phyloP scores from a whole-genome alignment of 2,888 invertebrate genomes.

The Lasioglossum marginatum region DNA sequence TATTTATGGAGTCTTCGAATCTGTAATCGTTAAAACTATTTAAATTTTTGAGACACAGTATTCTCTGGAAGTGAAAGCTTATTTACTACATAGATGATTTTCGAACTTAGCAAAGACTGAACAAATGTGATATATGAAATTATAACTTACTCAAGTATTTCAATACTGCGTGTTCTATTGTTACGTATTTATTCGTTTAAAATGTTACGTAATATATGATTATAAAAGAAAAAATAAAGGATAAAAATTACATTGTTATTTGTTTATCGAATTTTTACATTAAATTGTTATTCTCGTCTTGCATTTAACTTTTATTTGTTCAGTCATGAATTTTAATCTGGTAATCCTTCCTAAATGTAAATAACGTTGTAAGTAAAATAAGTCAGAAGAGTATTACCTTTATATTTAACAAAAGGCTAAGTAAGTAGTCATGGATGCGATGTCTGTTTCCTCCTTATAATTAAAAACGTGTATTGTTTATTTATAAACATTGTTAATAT shows the following conservation, averaged over 20 bases:
- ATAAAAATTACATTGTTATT: slow-evolving; percentile 24
- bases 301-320: slow-evolving; percentile 29
- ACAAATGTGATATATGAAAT: slow-evolving; percentile 62
- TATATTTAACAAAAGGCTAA: slow-evolving; percentile 24
- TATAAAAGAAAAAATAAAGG: not conserved
- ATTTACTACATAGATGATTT: slow-evolving; percentile 33
- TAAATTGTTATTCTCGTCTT: slow-evolving; percentile 16
- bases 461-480: slow-evolving; percentile 57
- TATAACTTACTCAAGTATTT: slow-evolving; percentile 37
- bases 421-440: slow-evolving; percentile 38
- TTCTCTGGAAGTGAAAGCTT: slow-evolving; percentile 30
- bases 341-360: slow-evolving; percentile 31
- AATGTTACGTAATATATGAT: slow-evolving; percentile 19
- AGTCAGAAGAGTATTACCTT: slow-evolving; percentile 33
- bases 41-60: slow-evolving; percentile 19
- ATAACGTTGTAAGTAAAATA: slow-evolving; percentile 32
- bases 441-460: slow-evolving; percentile 47
- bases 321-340: slow-evolving; percentile 17
- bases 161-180: slow-evolving; percentile 27
- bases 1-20: slow-evolving; percentile 21
- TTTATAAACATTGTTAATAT: slow-evolving; percentile 60
- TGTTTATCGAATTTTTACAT: slow-evolving; percentile 29
- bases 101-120: slow-evolving; percentile 64
- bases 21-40: slow-evolving; percentile 13
- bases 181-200: slow-evolving; percentile 31